Percentiles rank a stretch among this genome's conserved stretches.
Conservation (phyloP, 1,140 invertebrate species). For the Drosophila simulans region DNA sequence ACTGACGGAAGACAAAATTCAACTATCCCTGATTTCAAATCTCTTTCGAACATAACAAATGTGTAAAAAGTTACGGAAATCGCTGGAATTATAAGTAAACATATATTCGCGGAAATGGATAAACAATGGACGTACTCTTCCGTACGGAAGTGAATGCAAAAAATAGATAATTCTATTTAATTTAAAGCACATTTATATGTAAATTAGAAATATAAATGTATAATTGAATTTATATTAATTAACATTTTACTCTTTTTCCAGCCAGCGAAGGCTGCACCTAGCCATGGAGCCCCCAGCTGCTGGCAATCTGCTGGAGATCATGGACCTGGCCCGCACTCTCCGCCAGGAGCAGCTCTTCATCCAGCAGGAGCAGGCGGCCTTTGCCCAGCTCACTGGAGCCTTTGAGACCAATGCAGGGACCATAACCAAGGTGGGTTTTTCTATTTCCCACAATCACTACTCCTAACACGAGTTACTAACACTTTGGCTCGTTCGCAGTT, state of each 20-base stretch:
- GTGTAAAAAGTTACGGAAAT: too few species aligned
- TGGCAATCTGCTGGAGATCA: constrained; percentile 84
- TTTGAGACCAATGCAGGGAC: constrained; percentile 73
- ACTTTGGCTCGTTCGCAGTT: constrained; percentile 85
- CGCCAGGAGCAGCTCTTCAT: constrained; percentile 84
- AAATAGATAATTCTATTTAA: neutral
- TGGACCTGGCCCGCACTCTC: constrained; percentile 82
- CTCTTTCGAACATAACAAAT: too few species aligned
- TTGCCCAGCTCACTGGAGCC: constrained; percentile 66
- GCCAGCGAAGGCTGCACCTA: constrained; percentile 31
- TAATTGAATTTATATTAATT: neutral
- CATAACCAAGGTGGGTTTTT: constrained; percentile 73
- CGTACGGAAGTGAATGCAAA: neutral
- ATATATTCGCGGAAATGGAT: neutral
- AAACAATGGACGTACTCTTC: neutral
- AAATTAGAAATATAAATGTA: too few species aligned
- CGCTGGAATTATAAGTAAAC: neutral
- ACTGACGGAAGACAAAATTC: neutral
- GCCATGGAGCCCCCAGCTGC: constrained; percentile 77
- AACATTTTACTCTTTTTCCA: neutral
- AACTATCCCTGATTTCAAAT: too few species aligned
- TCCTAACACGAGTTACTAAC: neutral
- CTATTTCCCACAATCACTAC: too few species aligned
- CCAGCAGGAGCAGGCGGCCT: constrained; percentile 79
- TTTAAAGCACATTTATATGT: too few species aligned